phyloP scores from a whole-genome alignment of 2,888 invertebrate species.

The Drepana falcataria region DNA sequence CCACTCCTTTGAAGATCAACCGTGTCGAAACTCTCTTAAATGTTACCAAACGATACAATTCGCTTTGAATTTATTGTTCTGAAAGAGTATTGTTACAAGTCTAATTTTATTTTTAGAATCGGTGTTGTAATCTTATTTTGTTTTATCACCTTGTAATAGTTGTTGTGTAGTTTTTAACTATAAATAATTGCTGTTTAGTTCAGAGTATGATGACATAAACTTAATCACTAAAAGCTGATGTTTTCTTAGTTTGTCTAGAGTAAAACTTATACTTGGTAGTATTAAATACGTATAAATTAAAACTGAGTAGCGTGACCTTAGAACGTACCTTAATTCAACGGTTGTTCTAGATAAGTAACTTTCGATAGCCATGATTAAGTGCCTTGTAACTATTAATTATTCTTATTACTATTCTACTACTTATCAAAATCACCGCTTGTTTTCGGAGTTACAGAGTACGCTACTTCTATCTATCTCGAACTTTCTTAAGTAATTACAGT shows the following conservation, averaged over 20 bases:
- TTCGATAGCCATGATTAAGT: constrained; percentile 3
- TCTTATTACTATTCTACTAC: constrained; percentile 37
- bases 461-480: constrained; percentile 63
- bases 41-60: constrained; percentile 36
- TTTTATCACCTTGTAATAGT: background rate
- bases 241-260: too few species aligned
- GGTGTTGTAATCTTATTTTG: background rate
- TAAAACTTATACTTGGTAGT: background rate
- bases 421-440: constrained; percentile 44
- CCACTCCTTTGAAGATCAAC: constrained; percentile 38
- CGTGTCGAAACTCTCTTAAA: constrained; percentile 32
- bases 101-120: constrained; percentile 1
- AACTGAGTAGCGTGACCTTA: background rate
- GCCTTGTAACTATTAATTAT: constrained; percentile 19
- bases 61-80: constrained; percentile 23
- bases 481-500: constrained; percentile 71
- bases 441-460: constrained; percentile 47
- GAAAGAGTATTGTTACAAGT: constrained; percentile 5
- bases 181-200: too few species aligned
- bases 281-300: background rate
- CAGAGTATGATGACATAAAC: too few species aligned
- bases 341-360: background rate
- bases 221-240: too few species aligned
- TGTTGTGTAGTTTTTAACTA: too few species aligned
- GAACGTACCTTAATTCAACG: background rate